Conservation (phyloP, 2,113 vertebrate genomes). For the Mesitornis unicolor region DNA sequence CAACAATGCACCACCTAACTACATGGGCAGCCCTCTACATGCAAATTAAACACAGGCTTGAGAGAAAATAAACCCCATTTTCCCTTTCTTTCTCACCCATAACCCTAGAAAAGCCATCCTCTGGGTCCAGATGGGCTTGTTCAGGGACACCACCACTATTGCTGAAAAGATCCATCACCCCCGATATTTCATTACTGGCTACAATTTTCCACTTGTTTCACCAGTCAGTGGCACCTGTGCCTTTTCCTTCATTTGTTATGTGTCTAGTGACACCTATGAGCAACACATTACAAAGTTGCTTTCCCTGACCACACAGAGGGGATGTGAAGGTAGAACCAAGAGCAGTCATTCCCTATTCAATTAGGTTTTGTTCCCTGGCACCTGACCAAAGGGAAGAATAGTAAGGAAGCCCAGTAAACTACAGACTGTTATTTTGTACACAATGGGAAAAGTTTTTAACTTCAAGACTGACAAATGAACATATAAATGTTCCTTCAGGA, state of each 20-base stretch:
- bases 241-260: background rate
- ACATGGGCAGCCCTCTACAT: background rate
- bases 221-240: background rate
- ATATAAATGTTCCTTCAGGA: background rate
- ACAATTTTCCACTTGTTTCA: background rate
- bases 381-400: background rate
- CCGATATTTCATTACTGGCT: background rate
- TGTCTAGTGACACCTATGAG: background rate
- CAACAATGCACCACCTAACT: background rate
- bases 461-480: background rate
- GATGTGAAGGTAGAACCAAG: background rate
- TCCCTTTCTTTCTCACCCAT: background rate
- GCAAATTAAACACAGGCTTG: background rate
- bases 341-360: background rate
- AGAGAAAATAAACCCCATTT: background rate
- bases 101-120: background rate
- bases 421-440: background rate
- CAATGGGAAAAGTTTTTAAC: background rate
- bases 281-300: background rate
- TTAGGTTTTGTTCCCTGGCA: background rate
- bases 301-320: background rate
- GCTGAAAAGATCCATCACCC: fast-evolving
- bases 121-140: background rate
- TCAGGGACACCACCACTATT: background rate
- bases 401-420: background rate